Evolutionary conservation across 2,113 vertebrate genomes (phyloP), one percentile per base, ranked within the genome.

Genomic region (Rhineura floridana): DNA sequence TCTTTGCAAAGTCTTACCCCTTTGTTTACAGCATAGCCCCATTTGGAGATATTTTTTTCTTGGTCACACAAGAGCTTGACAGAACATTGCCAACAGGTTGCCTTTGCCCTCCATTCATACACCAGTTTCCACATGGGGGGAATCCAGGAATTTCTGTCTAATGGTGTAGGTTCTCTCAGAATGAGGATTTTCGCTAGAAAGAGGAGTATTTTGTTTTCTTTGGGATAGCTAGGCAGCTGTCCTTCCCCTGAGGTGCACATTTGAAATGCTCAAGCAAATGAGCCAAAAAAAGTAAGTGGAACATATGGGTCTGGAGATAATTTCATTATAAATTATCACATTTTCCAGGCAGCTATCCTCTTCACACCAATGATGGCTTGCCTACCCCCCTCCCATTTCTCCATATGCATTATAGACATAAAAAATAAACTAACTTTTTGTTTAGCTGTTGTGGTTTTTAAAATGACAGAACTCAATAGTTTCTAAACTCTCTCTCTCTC

Each of bases 261-360:
- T 89, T 92, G 52, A 92, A 88, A 85, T 79, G 87, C 90, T 80
- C 86, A 84, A 87, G 95, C 92, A 96, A 94, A 96, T 95, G 91
- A 94, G 91, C 95, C 95, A 91, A 92, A 93, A 95, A 95, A 94
- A 94, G 95, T 90, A 95, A 95, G 85, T 3, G 63, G 84, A 95
- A 78, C 96, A 95, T 95, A 93, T 95, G 95, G 95, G 89, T 76
- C 70, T 86, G 92, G 52, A 95, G 94, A 95, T 96, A 96, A 95
- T 91, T 94, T 92, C 94, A 92, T 95, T 92, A 91, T 92, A 93
- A 94, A 93, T 91, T 93, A 94, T 92, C 91, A 93, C 89, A 88
- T 91, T 95, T 93, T 89, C 87, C 83, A 87, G 94, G 90, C 94
- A 94, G 95, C 94, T 94, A 93, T 94, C 93, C 94, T 90, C 94